Percentiles rank a stretch among this genome's conserved stretches.
Conservation (phyloP, 1,140 invertebrate species). For the Halictus rubicundus region DNA sequence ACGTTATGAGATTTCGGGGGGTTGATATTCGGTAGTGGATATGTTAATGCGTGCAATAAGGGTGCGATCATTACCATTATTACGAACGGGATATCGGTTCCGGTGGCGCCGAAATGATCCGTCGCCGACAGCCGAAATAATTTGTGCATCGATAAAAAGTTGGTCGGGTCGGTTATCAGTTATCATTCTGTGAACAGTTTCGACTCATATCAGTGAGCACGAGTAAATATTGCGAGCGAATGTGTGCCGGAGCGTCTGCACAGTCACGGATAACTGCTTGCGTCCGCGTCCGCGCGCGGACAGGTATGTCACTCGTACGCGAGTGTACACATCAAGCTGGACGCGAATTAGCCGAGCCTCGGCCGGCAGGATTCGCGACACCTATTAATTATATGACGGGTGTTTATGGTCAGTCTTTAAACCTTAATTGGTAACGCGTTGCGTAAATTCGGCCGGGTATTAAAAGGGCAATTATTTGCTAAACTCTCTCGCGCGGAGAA, state of each 20-base stretch:
- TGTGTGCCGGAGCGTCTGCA: background rate
- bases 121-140: background rate
- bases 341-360: slow-evolving; percentile 38
- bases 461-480: slow-evolving; percentile 26
- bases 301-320: background rate
- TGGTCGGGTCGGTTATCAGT: slow-evolving; percentile 50
- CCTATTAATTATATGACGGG: slow-evolving; percentile 26
- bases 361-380: slow-evolving; percentile 18
- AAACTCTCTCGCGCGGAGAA: background rate
- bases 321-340: background rate
- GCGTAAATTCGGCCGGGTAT: slow-evolving; percentile 25
- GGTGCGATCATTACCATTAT: too few relatives aligned
- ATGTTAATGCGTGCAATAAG: too few relatives aligned
- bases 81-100: too few relatives aligned
- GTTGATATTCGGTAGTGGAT: too few relatives aligned
- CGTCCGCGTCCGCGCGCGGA: background rate
- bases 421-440: slow-evolving; percentile 20
- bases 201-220: slow-evolving; percentile 24
- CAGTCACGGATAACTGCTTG: slow-evolving; percentile 4
- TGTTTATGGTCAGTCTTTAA: slow-evolving; percentile 43
- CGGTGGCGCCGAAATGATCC: too few relatives aligned
- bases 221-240: slow-evolving; percentile 38
- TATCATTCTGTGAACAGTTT: slow-evolving; percentile 52
- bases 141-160: slow-evolving; percentile 14
- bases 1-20: too few relatives aligned